Conservation (phyloP, 2,113 vertebrate genomes). For the Rhinichthys klamathensis region DNA sequence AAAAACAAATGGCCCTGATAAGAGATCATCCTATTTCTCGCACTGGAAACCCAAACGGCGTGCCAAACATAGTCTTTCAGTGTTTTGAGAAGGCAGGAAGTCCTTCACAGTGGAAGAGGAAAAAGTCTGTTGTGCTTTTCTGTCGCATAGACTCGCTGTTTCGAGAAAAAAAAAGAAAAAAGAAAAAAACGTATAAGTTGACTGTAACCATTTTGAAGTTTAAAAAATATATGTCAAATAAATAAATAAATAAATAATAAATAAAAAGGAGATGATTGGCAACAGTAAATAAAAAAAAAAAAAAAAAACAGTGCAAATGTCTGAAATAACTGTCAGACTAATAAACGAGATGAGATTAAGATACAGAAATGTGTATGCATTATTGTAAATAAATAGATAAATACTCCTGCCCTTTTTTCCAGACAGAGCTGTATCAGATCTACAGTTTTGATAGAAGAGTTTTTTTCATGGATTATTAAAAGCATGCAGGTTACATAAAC, state of each 20-base stretch:
- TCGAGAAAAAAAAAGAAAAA: neutral
- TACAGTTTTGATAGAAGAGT: conserved; percentile 49
- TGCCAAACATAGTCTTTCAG: conserved; percentile 10
- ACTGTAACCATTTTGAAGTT: neutral
- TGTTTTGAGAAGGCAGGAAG: conserved; percentile 61
- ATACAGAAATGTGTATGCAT: conserved; percentile 18
- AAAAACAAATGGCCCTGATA: conserved; percentile 37
- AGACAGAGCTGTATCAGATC: conserved; percentile 38
- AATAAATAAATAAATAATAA: conserved; percentile 8
- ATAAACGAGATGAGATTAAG: neutral
- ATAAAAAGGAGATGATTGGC: neutral
- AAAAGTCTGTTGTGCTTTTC: conserved; percentile 61
- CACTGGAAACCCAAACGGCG: conserved; percentile 1
- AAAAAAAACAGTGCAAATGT: neutral
- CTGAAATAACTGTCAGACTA: neutral
- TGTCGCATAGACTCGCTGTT: conserved; percentile 15
- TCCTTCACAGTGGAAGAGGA: conserved; percentile 75
- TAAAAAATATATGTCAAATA: neutral
- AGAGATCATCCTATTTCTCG: conserved; percentile 28
- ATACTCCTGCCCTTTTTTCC: neutral
- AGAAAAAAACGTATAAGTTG: neutral
- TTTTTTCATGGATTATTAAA: conserved; percentile 59
- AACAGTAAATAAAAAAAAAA: neutral
- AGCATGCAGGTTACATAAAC: conserved; percentile 72
- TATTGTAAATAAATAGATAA: conserved; percentile 13